phyloP scores from a whole-genome alignment of 2,113 vertebrate species.

The Cynopterus brachyotis region DNA sequence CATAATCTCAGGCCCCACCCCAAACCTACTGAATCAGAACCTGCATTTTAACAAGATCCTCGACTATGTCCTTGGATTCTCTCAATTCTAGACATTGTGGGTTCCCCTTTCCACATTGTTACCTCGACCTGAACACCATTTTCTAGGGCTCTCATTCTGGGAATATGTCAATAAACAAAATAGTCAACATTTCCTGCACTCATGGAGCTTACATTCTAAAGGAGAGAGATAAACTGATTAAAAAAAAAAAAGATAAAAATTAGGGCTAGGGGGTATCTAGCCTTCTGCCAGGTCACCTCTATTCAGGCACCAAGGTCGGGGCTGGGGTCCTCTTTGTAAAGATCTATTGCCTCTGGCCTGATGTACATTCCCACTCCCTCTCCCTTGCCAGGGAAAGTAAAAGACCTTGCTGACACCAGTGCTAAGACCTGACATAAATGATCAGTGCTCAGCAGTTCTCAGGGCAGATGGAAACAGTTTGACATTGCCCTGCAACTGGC shows the following conservation, averaged over 20 bases:
- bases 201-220: neutral
- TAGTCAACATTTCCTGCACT: neutral
- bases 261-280: neutral
- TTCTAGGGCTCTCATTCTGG: neutral
- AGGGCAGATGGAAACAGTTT: conserved; percentile 10
- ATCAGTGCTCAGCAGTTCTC: neutral
- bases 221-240: neutral
- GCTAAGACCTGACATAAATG: neutral
- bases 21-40: neutral
- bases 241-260: neutral
- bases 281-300: neutral
- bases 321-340: neutral
- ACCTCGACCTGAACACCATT: neutral
- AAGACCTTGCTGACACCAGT: neutral
- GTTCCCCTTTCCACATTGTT: neutral
- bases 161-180: neutral
- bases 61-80: neutral
- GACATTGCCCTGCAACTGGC: neutral
- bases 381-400: neutral
- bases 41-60: neutral
- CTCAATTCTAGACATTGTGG: neutral
- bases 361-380: neutral
- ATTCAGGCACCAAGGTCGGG: neutral
- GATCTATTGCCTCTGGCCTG: neutral
- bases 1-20: neutral